These are phyloP conservation scores for Enteromius viviparus DNA, from an alignment of 2,797 vertebrate species.

Conservation along the genomic window DNA sequence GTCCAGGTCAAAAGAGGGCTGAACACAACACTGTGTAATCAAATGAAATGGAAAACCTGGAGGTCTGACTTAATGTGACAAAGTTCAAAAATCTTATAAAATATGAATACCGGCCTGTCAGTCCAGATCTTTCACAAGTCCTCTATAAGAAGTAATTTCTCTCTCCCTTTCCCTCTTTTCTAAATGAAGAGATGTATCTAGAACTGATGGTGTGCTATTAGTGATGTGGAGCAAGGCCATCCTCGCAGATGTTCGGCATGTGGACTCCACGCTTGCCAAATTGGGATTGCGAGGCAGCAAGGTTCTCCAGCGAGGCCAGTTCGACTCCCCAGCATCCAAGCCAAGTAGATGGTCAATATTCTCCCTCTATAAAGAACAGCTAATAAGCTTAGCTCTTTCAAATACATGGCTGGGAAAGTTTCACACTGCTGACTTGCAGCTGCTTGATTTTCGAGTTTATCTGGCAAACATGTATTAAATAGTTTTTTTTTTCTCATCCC, in stretches of 20 bases:
- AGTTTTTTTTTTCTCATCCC: not conserved
- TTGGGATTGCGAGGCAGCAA: constrained; percentile 62
- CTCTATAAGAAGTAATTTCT: not conserved
- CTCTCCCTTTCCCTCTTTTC: not conserved
- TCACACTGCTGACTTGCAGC: constrained; percentile 52
- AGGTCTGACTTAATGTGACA: not conserved
- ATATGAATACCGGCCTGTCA: not conserved
- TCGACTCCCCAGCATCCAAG: constrained; percentile 62
- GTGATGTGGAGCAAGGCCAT: constrained; percentile 68
- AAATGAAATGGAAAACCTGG: not conserved
- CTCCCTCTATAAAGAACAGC: constrained; percentile 27
- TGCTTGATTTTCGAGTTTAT: constrained; percentile 55
- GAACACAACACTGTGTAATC: not conserved
- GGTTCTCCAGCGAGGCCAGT: constrained; percentile 54
- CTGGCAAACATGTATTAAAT: constrained; percentile 48
- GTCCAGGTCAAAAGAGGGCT: not conserved
- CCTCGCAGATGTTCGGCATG: constrained; percentile 76
- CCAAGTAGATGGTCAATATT: constrained; percentile 51
- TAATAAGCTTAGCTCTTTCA: constrained; percentile 55
- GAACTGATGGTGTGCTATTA: constrained; percentile 66
- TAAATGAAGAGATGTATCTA: constrained; percentile 23
- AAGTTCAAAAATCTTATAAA: not conserved
- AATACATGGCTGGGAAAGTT: constrained; percentile 32
- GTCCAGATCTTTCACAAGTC: not conserved
- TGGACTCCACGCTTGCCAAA: constrained; percentile 65